phyloP scores from a whole-genome alignment of 2,113 vertebrate genomes.

The Cisticola juncidis region DNA sequence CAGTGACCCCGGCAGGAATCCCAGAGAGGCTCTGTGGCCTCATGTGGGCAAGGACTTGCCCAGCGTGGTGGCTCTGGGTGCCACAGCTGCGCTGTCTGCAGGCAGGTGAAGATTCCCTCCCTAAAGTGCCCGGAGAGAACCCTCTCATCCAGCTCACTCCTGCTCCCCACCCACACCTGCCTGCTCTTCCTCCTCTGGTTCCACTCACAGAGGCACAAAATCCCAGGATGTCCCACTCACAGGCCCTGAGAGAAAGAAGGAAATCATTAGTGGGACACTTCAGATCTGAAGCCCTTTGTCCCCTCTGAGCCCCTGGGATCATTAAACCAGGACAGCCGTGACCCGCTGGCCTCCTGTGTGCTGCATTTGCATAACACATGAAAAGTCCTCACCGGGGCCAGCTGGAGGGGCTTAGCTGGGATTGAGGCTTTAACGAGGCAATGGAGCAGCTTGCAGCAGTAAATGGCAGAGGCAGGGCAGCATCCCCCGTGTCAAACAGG shows the following conservation, averaged over 20 bases:
- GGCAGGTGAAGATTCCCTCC: neutral
- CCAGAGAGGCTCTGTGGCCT: neutral
- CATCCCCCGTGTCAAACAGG: neutral
- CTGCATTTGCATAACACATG: neutral
- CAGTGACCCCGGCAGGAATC: neutral
- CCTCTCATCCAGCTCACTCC: neutral
- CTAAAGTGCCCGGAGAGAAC: neutral
- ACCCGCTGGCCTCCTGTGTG: neutral
- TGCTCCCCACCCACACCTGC: neutral
- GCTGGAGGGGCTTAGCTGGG: neutral
- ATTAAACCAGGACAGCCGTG: neutral
- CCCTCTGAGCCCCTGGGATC: neutral
- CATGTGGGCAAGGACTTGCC: neutral
- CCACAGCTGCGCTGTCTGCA: neutral
- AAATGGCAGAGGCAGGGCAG: neutral
- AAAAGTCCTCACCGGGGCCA: neutral
- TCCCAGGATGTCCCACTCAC: neutral
- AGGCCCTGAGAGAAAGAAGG: neutral
- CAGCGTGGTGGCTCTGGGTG: neutral
- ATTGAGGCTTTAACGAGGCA: neutral
- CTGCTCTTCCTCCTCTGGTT: neutral
- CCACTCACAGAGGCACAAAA: neutral
- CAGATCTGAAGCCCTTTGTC: neutral
- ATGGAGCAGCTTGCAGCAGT: neutral
- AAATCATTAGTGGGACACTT: neutral